phyloP scores from a whole-genome alignment of 2,113 vertebrate genomes.

The Anguilla japonica region DNA sequence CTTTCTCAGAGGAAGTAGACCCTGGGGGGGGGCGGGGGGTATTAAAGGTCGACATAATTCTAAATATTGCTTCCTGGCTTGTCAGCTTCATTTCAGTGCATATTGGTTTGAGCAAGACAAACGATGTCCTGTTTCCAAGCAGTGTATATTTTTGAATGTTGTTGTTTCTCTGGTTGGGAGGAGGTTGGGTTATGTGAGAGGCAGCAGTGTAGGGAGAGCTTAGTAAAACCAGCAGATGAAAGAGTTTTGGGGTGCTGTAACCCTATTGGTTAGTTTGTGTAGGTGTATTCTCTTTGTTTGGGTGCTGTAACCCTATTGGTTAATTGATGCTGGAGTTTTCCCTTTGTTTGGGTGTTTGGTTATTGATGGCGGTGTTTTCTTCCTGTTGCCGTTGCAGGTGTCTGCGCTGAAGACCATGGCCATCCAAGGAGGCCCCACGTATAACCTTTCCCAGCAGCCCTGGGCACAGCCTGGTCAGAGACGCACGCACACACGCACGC shows the following conservation, averaged over 20 bases:
- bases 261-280: not conserved
- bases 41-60: not conserved
- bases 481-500: slow-evolving; percentile 34
- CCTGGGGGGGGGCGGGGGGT: not conserved
- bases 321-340: too few species aligned
- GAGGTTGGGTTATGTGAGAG: not conserved
- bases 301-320: too few species aligned
- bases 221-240: too few species aligned
- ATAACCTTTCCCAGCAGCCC: slow-evolving; percentile 89
- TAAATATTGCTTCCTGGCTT: not conserved
- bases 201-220: not conserved
- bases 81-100: not conserved
- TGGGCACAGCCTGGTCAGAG: slow-evolving; percentile 95
- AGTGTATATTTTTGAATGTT: slow-evolving; percentile 3
- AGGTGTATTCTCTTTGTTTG: not conserved
- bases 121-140: not conserved
- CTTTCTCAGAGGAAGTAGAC: not conserved
- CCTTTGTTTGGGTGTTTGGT: not conserved
- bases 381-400: slow-evolving; percentile 70
- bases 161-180: not conserved
- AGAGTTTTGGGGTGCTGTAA: not conserved
- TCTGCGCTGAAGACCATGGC: slow-evolving; percentile 89
- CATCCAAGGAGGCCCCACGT: slow-evolving; percentile 88
- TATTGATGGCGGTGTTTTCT: slow-evolving; percentile 12
- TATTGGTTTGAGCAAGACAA: not conserved